Percentiles rank a stretch among this genome's conserved stretches.
These are phyloP conservation scores for Pristionchus entomophagus DNA, from an alignment of 2,888 invertebrate genomes.

Conservation along the genomic window DNA sequence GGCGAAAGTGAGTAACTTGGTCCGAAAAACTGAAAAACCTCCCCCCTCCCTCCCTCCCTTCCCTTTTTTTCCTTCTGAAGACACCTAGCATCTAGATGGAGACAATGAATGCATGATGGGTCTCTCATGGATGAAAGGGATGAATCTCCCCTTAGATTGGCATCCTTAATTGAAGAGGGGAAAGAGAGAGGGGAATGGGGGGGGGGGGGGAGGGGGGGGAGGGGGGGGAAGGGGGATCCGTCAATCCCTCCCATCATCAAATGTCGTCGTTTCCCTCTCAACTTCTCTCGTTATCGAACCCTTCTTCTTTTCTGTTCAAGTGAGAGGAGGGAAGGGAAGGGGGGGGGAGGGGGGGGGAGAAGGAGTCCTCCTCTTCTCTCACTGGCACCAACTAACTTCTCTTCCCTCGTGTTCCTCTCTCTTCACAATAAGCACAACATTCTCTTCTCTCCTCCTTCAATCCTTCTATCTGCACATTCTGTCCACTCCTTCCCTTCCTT, in stretches of 20 bases:
- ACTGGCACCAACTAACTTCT: neutral
- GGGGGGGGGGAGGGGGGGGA: too few relatives aligned
- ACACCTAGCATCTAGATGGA: neutral
- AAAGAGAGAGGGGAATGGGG: neutral
- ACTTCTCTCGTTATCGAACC: slow-evolving; percentile 38
- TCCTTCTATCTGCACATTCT: slow-evolving; percentile 22
- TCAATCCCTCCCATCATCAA: slow-evolving; percentile 35
- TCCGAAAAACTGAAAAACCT: neutral
- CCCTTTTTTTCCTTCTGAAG: neutral
- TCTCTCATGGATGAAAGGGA: neutral
- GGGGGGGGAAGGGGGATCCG: neutral
- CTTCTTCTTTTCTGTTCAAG: too few relatives aligned
- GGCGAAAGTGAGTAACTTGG: too few relatives aligned
- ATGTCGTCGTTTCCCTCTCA: neutral
- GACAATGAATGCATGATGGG: neutral
- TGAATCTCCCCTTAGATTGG: slow-evolving; percentile 12
- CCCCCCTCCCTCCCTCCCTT: neutral
- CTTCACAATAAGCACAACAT: slow-evolving; percentile 27
- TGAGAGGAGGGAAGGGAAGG: too few relatives aligned
- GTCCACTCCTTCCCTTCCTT: neutral
- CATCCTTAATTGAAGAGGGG: slow-evolving; percentile 1
- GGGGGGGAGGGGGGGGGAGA: too few relatives aligned
- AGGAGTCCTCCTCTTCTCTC: slow-evolving; percentile 4
- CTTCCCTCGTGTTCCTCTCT: neutral
- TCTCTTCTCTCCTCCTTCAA: neutral